Evolutionary conservation across 2,888 invertebrate species (phyloP), one percentile per base, ranked within the genome.

Genomic region (Dryocosmus kuriphilus): DNA sequence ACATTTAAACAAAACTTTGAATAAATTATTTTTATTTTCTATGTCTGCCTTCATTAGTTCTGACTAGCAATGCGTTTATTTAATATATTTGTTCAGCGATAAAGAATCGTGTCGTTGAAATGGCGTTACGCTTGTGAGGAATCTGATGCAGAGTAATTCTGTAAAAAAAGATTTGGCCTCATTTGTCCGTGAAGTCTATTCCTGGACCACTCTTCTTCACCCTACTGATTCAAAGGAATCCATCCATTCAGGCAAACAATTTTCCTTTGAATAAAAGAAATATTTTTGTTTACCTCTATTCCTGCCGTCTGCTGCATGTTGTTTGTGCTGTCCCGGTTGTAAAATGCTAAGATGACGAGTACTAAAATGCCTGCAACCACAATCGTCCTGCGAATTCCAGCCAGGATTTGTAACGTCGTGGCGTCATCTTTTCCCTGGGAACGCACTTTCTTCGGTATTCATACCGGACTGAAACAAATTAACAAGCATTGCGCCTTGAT

Each of bases 391-490:
- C 89, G 90, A 78, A 91, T 82, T 71, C 88, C 90, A 67, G 90
- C 89, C 84, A 91, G 88, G 84, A 91, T n/a, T n/a, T 86, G 80
- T 90, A 88, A 78, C 91, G 88, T 83, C 91, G 90, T 83, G 88
- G 83, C 84, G 91, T 91, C 91, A 91, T 91, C 91, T 91, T 91
- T 82, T 91, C 91, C 82, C 88, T 83, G 79, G 85, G 84, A 77
- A 86, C 85, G 83, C 85, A 86, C 80, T 90, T 89, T 82, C 89
- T 87, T 86, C 89, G 88, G 85, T 90, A 90, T 84, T 91, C 91
- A 91, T 91, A 90, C 82, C 91, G 90, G 79, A 90, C 91, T 91
- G 89, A 2, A 84, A 85, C 62, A 77, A 76, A 75, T 41, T 32
- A 55, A 76, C 71, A 77, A 63, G 5, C 4, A 32, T n/a, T 27